phyloP scores from a whole-genome alignment of 1,140 invertebrate genomes.

The Hydropsyche tenuis region DNA sequence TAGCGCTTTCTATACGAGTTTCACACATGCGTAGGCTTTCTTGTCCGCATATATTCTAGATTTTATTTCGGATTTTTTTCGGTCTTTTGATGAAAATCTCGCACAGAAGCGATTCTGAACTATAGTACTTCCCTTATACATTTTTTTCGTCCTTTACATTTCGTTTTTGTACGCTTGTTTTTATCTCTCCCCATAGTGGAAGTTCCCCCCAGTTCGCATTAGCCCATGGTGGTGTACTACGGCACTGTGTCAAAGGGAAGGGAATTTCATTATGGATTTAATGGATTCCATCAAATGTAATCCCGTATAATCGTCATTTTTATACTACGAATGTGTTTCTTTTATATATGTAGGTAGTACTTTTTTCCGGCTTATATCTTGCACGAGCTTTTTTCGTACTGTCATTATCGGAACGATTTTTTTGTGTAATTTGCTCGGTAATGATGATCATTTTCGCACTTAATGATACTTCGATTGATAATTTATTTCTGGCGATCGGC shows the following conservation, averaged over 20 bases:
- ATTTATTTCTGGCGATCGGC: background rate
- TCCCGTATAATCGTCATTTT: background rate
- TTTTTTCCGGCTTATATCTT: no score
- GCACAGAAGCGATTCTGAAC: background rate
- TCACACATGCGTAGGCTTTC: background rate
- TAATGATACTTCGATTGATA: slow-evolving; percentile 13
- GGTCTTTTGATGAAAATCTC: background rate
- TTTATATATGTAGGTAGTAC: no score
- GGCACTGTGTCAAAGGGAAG: slow-evolving; percentile 24
- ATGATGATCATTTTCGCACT: slow-evolving; percentile 14
- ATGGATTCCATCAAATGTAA: slow-evolving; percentile 21
- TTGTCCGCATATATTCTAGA: background rate
- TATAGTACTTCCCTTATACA: background rate
- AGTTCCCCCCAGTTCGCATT: background rate
- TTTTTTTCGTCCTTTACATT: slow-evolving; percentile 9
- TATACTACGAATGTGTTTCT: background rate
- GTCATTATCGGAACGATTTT: background rate
- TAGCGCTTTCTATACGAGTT: background rate
- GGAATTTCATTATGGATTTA: slow-evolving; percentile 36
- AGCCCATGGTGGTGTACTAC: background rate
- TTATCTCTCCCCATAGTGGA: background rate
- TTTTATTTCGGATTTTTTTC: slow-evolving; percentile 1
- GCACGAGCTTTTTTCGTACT: background rate
- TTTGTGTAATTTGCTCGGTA: background rate
- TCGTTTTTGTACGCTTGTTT: background rate